Base-by-base conservation (phyloP, 2,888 invertebrate genomes). In the Theodoxus fluviatilis region DNA sequence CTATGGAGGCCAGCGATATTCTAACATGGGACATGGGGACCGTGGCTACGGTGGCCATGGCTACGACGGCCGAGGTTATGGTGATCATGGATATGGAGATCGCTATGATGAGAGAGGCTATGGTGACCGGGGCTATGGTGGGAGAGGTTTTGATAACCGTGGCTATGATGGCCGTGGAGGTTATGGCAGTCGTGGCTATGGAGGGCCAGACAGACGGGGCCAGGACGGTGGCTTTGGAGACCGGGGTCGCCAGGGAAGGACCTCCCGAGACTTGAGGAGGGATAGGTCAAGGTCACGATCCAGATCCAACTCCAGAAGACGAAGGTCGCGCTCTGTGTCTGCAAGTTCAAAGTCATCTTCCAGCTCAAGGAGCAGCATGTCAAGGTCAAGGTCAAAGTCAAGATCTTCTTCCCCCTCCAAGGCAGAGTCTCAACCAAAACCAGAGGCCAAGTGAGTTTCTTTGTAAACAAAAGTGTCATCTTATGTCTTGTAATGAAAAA, bases 351-450 rank as follows among this genome's bases (percentile, higher is more conserved):
- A 79, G 63, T 82, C 80, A 28, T 71, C 67, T 38, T 77, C 81
- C 31, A 63, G 61, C 40, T 81, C 79, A 49, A 80, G 80, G 52
- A 84, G 84, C 66, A 81, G 84, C 66, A 81, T 83, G 67, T 82
- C 84, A 40, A 78, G 75, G 40, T 81, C 81, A 31, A 79, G 80
- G 57, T 79, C 80, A 49, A 72, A 72, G 35, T 69, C 69, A 22
- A 43, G 35, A 22, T 59, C 31, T 28, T 69, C 71, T 57, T 35
- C 3, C 22, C n/a, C 0, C 12, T 25, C 25, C 9, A 25, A 1
- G 25, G 47, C 15, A 15, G 28, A 65, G 65, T 65, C 43, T 43
- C 18, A 31, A 61, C 4, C 61, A 18, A 61, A 18, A 33, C 31
- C 61, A 18, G 18, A 18, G 61, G 18, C 40, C 43, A 65, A 65